phyloP scores from a whole-genome alignment of 2,888 invertebrate species.

The Xestia sexstrigata region DNA sequence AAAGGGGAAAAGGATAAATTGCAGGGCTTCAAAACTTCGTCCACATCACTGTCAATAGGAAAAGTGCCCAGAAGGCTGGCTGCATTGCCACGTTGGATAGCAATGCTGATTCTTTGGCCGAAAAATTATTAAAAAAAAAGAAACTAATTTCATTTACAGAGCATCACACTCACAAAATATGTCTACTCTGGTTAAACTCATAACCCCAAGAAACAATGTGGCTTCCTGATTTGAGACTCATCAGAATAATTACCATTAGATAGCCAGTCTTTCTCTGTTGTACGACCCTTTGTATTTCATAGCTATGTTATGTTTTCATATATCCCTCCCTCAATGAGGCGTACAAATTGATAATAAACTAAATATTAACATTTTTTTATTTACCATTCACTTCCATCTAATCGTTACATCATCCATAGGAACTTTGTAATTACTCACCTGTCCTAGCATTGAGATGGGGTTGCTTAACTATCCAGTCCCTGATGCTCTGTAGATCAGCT shows the following conservation, averaged over 20 bases:
- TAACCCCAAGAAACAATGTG: not conserved
- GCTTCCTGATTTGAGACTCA: not conserved
- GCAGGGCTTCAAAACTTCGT: too few species aligned
- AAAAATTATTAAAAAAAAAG: too few species aligned
- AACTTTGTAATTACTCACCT: constrained; percentile 63
- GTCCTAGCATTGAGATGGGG: constrained; percentile 86
- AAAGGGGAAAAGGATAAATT: too few species aligned
- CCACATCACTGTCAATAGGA: too few species aligned
- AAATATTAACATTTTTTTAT: not conserved
- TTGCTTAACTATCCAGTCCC: constrained; percentile 90
- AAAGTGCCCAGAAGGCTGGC: too few species aligned
- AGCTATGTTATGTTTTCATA: not conserved
- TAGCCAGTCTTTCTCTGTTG: not conserved
- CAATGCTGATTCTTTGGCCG: too few species aligned
- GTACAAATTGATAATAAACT: not conserved
- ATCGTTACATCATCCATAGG: constrained; percentile 15
- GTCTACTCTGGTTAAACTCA: not conserved
- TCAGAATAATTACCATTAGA: not conserved
- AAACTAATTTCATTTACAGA: not conserved
- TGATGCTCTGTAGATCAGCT: constrained; percentile 87
- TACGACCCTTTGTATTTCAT: too few species aligned
- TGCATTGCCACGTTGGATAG: too few species aligned
- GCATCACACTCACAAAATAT: not conserved
- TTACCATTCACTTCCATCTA: not conserved
- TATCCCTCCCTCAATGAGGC: not conserved